Base-by-base conservation (phyloP, 2,888 invertebrate genomes). In the Synanthedon andrenaeformis region DNA sequence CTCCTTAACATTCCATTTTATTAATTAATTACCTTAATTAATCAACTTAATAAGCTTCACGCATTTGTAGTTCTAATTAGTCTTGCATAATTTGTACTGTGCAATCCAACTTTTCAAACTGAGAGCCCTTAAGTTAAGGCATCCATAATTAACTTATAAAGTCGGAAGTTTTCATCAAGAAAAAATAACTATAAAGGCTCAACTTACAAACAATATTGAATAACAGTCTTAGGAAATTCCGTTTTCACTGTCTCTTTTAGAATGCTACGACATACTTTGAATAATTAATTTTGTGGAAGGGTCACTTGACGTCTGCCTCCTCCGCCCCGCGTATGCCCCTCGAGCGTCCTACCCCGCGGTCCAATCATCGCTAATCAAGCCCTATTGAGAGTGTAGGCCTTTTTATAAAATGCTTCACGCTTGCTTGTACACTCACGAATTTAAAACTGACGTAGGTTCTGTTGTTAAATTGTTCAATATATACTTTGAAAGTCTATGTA, bases 271-370 rank as follows among this genome's bases (percentile, higher is more conserved):
- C 83, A 73, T 73, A 77, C 74, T 80, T 76, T 80, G 85, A 84
- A 86, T 86, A 83, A 84, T 84, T 82, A 85, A 84, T 82, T 64
- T 62, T 51, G 64, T 68, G 58, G 74, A 72, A 77, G 79, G 86
- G 85, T 83, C 85, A 83, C 63, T 67, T 59, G 54, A 56, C 59
- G 52, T 61, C 64, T 51, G 41, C 50, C 48, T 23, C 51, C 45
- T 51, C 55, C 52, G 6, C 52, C 14, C 42, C 54, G 23, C 51
- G 13, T 17, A 41, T 12, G 23, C 52, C 51, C 60, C 62, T 35
- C 10, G 3, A 35, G 14, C 51, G 13, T 17, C 49, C 11, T 19
- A 52, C 51, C 60, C 62, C 62, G 61, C 61, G 57, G 55, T 58
- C 63, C 76, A 79, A 79, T 81, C 78, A 72, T 66, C 63, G 66